A percentile compares a stretch with the other conserved stretches of the same genome.
These are phyloP conservation scores for Nemurella pictetii DNA, from an alignment of 2,888 invertebrate species.

Conservation along the genomic window DNA sequence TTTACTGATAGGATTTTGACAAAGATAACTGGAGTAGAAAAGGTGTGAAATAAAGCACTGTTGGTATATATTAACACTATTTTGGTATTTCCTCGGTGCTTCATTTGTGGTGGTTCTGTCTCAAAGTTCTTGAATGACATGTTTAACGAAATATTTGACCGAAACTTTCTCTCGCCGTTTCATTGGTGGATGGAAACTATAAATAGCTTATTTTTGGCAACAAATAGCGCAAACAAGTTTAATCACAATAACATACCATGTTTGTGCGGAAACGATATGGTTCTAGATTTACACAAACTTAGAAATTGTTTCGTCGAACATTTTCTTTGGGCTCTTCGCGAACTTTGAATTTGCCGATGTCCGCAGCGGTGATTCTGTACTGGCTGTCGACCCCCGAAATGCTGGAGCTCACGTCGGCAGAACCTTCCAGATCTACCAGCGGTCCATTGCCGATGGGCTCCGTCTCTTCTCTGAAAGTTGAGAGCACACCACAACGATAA, in stretches of 20 bases:
- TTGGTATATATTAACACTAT: too few species aligned
- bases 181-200: neutral
- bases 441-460: conserved; percentile 58
- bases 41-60: neutral
- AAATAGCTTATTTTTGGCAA: neutral
- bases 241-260: neutral
- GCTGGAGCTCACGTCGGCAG: conserved; percentile 51
- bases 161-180: neutral
- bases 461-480: conserved; percentile 53
- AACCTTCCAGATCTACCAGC: conserved; percentile 52
- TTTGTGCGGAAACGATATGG: neutral
- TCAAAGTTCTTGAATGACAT: neutral
- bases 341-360: conserved; percentile 43
- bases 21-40: neutral
- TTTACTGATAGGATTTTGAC: too few species aligned
- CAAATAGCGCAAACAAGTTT: neutral
- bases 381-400: conserved; percentile 52
- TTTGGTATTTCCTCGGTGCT: too few species aligned
- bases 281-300: neutral
- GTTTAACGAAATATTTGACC: neutral
- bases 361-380: conserved; percentile 53
- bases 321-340: neutral
- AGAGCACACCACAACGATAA: too few species aligned
- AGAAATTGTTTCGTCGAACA: neutral
- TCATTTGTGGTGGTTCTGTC: too few species aligned